phyloP scores from a whole-genome alignment of 2,797 vertebrate species.

The Pelobates cultripes region DNA sequence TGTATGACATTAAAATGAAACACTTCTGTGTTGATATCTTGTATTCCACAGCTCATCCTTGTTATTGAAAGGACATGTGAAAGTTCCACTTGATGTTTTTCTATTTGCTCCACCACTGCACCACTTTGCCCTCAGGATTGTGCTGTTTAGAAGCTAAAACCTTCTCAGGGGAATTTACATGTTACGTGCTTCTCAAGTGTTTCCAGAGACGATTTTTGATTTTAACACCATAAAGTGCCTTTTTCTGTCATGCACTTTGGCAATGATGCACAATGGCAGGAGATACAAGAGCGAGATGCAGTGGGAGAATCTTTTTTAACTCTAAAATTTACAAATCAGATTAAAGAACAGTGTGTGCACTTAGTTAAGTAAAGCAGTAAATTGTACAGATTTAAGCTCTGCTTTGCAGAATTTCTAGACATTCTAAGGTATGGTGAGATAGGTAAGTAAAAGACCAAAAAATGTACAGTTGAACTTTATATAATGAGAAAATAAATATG shows the following conservation, averaged over 20 bases:
- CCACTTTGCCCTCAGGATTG: slow-evolving; percentile 55
- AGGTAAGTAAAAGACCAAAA: not conserved
- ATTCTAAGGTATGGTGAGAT: not conserved
- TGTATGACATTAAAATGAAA: slow-evolving; percentile 32
- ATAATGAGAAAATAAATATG: too few species aligned
- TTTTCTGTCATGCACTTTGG: slow-evolving; percentile 56
- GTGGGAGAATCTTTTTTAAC: slow-evolving; percentile 54
- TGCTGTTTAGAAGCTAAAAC: slow-evolving; percentile 56
- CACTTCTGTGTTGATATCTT: slow-evolving; percentile 53
- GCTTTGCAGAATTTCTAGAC: not conserved
- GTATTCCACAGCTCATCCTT: slow-evolving; percentile 44
- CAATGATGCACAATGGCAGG: slow-evolving; percentile 56
- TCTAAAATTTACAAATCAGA: slow-evolving; percentile 43
- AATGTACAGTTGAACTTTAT: not conserved
- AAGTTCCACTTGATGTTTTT: slow-evolving; percentile 52
- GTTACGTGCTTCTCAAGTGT: slow-evolving; percentile 53
- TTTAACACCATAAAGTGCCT: slow-evolving; percentile 57
- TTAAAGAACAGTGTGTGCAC: slow-evolving; percentile 44
- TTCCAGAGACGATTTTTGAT: slow-evolving; percentile 53
- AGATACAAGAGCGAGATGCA: slow-evolving; percentile 51
- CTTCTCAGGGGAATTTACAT: slow-evolving; percentile 52
- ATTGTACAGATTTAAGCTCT: slow-evolving; percentile 42
- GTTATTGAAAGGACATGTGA: slow-evolving; percentile 53
- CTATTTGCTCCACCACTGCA: slow-evolving; percentile 47
- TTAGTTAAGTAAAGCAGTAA: slow-evolving; percentile 48